Percentiles rank a stretch among this genome's conserved stretches.
These are phyloP conservation scores for Natrix natrix DNA, from an alignment of 2,797 vertebrate species.

Conservation along the genomic window DNA sequence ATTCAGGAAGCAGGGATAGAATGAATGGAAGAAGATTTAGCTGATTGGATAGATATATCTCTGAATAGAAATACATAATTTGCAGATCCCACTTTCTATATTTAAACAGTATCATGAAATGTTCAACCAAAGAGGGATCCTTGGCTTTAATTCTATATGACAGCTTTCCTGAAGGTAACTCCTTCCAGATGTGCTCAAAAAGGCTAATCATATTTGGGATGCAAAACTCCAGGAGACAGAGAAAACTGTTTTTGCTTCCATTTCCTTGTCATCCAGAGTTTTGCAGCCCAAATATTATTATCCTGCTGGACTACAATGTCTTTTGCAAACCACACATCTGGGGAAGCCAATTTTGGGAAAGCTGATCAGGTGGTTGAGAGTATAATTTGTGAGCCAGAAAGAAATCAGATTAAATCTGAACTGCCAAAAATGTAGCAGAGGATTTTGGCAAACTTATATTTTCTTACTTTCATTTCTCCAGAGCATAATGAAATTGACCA, in stretches of 20 bases:
- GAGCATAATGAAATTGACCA: neutral
- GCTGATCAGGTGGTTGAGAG: neutral
- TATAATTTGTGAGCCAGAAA: neutral
- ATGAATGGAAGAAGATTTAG: neutral
- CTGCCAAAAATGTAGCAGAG: neutral
- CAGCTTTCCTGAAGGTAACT: neutral
- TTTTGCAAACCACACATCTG: neutral
- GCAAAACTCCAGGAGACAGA: neutral
- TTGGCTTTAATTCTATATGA: neutral
- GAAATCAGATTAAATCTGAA: neutral
- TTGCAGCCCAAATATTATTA: neutral
- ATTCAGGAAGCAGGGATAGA: neutral
- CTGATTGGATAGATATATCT: neutral
- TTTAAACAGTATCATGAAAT: neutral
- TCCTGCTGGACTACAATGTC: neutral
- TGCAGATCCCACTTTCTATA: neutral
- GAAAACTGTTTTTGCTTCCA: neutral
- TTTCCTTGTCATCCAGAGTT: neutral
- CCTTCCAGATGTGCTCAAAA: neutral
- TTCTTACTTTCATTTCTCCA: neutral
- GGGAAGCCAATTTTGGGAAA: neutral
- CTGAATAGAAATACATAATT: neutral
- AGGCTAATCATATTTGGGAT: neutral
- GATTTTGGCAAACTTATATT: neutral
- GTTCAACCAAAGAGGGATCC: neutral